Evolutionary conservation across 2,888 invertebrate genomes (phyloP).

Genomic region (Sphaerophoria taeniata): DNA sequence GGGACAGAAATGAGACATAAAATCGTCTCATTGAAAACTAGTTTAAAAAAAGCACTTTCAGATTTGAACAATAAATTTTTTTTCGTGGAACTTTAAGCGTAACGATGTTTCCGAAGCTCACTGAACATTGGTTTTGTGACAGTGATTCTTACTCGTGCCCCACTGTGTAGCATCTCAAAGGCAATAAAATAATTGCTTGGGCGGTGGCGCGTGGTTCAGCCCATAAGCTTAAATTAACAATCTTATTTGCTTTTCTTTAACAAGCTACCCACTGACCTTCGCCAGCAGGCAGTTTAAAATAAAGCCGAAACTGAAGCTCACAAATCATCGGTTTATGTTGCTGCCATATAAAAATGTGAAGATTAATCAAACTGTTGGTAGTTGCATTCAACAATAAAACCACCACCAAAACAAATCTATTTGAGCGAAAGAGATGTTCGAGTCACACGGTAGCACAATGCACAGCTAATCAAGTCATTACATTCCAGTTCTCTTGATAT

Average conservation of each 20-base stretch:
- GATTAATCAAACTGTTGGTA: constrained; percentile 47
- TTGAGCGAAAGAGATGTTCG: constrained; percentile 18
- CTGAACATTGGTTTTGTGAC: not conserved
- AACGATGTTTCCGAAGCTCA: too few relatives aligned
- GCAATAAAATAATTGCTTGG: constrained; percentile 60
- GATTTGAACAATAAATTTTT: too few relatives aligned
- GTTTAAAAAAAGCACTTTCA: too few relatives aligned
- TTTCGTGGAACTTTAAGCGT: too few relatives aligned
- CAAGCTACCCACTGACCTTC: constrained; percentile 45
- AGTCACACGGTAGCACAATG: constrained; percentile 56
- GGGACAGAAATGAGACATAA: not conserved
- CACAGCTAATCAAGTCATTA: constrained; percentile 61
- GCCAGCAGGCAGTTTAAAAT: too few relatives aligned
- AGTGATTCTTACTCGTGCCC: not conserved
- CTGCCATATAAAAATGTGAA: constrained; percentile 7
- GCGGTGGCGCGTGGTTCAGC: constrained; percentile 51
- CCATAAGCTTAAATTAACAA: constrained; percentile 53
- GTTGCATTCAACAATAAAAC: constrained; percentile 49
- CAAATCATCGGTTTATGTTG: constrained; percentile 50
- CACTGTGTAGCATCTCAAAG: constrained; percentile 35
- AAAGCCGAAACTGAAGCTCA: constrained; percentile 35
- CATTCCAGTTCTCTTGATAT: constrained; percentile 51
- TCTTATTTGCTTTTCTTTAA: constrained; percentile 48
- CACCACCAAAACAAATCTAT: constrained; percentile 22
- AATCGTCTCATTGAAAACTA: too few relatives aligned